These are phyloP conservation scores for Metaphire vulgaris DNA, from an alignment of 1,140 invertebrate genomes.

Conservation along the genomic window DNA sequence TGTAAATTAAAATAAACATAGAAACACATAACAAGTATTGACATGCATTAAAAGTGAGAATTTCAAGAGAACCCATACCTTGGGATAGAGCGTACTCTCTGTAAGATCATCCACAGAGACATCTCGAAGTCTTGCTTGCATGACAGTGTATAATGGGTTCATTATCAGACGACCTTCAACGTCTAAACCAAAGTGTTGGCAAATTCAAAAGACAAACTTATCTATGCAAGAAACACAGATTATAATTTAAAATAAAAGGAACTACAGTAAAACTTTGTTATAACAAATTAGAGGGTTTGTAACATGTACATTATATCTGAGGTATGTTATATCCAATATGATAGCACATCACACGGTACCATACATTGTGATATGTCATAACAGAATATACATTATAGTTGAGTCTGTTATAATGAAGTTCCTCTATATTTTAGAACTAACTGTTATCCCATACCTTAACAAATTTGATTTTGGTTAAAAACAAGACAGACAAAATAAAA, in stretches of 20 bases:
- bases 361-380: too few relatives aligned
- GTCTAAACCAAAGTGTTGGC: conserved; percentile 43
- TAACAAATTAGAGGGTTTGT: too few relatives aligned
- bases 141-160: conserved; percentile 68
- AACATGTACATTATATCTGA: conserved; percentile 18
- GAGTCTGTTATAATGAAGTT: too few relatives aligned
- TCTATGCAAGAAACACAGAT: neutral
- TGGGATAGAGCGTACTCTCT: conserved; percentile 68
- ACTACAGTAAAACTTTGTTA: conserved; percentile 1
- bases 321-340: neutral
- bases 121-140: conserved; percentile 63
- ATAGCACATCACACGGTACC: neutral
- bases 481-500: too few relatives aligned
- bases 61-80: conserved; percentile 57
- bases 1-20: neutral
- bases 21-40: neutral
- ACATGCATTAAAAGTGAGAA: neutral
- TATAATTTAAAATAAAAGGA: neutral
- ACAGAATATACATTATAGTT: too few relatives aligned
- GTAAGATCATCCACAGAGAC: conserved; percentile 66
- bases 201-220: conserved; percentile 8
- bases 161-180: conserved; percentile 64
- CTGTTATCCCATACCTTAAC: too few relatives aligned
- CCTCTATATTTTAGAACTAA: too few relatives aligned
- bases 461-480: too few relatives aligned